Evolutionary conservation across 2,888 invertebrate species (phyloP).

Genomic region (Andrena dorsata): DNA sequence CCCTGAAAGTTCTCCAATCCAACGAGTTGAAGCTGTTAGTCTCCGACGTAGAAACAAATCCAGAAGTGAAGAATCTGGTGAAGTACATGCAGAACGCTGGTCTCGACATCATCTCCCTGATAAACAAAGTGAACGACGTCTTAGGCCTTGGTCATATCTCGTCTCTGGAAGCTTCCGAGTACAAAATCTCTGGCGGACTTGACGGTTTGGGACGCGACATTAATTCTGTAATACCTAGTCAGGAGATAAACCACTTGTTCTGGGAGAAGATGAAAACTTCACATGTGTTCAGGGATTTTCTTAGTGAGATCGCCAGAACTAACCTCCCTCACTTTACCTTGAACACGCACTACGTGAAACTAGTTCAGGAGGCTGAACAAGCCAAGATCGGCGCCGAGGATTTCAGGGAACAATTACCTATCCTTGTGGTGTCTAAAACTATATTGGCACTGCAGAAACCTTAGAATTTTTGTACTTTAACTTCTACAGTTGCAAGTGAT

Average conservation of each 20-base stretch:
- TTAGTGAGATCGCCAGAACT: too few relatives aligned
- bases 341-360: background rate
- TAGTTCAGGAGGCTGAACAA: background rate
- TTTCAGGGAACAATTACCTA: too few relatives aligned
- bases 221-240: background rate
- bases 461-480: too few relatives aligned
- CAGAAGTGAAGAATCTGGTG: background rate
- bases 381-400: too few relatives aligned
- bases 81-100: background rate
- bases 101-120: background rate
- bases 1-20: background rate
- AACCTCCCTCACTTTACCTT: too few relatives aligned
- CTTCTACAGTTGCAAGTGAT: too few relatives aligned
- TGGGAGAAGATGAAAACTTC: background rate
- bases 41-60: accelerated
- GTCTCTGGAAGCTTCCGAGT: background rate
- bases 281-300: too few relatives aligned
- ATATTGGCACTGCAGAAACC: too few relatives aligned
- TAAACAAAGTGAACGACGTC: background rate
- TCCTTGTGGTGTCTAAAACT: too few relatives aligned
- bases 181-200: slow-evolving; percentile 23
- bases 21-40: background rate
- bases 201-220: background rate
- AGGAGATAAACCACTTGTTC: background rate
- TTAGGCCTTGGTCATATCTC: background rate